phyloP scores from a whole-genome alignment of 2,113 vertebrate species.

The Plectropomus leopardus region DNA sequence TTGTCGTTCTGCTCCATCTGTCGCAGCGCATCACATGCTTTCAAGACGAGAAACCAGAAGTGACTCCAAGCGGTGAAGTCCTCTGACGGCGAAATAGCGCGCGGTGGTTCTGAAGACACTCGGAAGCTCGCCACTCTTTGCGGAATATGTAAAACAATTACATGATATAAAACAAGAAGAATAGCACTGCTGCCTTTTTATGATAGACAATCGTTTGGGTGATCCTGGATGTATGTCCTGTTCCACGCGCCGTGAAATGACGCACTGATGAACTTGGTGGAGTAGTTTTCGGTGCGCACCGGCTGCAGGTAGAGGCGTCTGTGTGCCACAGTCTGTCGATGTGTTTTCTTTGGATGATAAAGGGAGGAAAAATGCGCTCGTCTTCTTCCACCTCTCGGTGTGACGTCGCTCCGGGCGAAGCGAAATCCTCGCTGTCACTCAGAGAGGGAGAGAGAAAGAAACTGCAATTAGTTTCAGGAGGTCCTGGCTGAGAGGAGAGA shows the following conservation, averaged over 20 bases:
- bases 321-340: constrained; percentile 47
- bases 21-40: constrained; percentile 35
- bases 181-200: background rate
- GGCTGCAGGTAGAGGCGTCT: constrained; percentile 73
- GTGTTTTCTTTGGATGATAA: constrained; percentile 73
- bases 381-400: constrained; percentile 78
- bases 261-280: constrained; percentile 43
- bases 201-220: background rate
- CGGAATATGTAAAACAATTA: constrained; percentile 9
- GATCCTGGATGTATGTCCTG: constrained; percentile 3
- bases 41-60: constrained; percentile 51
- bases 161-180: background rate
- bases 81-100: constrained; percentile 50
- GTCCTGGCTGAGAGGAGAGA: constrained; percentile 31
- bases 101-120: constrained; percentile 26
- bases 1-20: constrained; percentile 59
- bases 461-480: constrained; percentile 62
- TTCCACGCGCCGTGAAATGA: constrained; percentile 45
- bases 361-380: constrained; percentile 73
- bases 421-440: constrained; percentile 82
- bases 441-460: constrained; percentile 50
- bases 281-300: constrained; percentile 45
- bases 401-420: constrained; percentile 85
- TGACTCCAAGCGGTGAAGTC: constrained; percentile 37
- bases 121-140: constrained; percentile 36